A percentile compares a stretch with the other conserved stretches of the same genome.
phyloP scores from a whole-genome alignment of 1,140 invertebrate genomes.

The Andrena cerasifolii region DNA sequence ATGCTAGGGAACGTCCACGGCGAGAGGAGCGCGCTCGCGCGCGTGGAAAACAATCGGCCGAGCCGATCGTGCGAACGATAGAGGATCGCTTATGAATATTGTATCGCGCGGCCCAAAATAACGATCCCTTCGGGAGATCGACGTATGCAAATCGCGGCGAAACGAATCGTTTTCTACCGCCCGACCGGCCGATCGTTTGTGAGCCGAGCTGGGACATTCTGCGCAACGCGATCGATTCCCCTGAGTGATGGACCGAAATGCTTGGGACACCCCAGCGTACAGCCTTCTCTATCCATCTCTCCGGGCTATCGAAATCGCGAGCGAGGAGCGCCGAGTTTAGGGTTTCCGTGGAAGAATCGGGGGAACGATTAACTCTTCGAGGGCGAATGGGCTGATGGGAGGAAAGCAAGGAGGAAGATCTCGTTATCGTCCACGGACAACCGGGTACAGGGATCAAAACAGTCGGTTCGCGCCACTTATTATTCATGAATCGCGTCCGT shows the following conservation, averaged over 20 bases:
- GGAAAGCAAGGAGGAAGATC: constrained; percentile 9
- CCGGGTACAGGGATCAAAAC: constrained; percentile 55
- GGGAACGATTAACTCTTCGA: constrained; percentile 1
- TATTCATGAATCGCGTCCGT: constrained; percentile 59
- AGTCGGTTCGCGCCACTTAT: constrained; percentile 56
- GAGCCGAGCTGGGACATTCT: no score
- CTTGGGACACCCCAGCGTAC: no score
- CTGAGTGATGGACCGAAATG: no score
- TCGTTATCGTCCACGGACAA: constrained; percentile 31
- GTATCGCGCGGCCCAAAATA: constrained; percentile 34
- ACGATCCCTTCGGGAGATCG: constrained; percentile 42
- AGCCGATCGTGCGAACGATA: constrained; percentile 62
- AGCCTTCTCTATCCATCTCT: no score
- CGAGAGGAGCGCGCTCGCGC: constrained; percentile 27
- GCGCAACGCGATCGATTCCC: no score
- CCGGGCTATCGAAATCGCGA: no score
- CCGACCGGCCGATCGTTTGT: constrained; percentile 12
- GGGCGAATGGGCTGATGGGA: constrained; percentile 3
- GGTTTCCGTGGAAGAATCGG: no score
- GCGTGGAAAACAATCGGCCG: constrained; percentile 56
- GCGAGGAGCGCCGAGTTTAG: no score
- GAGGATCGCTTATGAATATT: constrained; percentile 48
- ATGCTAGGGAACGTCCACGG: constrained; percentile 33
- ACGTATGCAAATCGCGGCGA: constrained; percentile 29
- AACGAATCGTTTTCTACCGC: not conserved